Base-by-base conservation (phyloP, 92 coral and sea anemone genomes). In the Actinernus sp. region DNA sequence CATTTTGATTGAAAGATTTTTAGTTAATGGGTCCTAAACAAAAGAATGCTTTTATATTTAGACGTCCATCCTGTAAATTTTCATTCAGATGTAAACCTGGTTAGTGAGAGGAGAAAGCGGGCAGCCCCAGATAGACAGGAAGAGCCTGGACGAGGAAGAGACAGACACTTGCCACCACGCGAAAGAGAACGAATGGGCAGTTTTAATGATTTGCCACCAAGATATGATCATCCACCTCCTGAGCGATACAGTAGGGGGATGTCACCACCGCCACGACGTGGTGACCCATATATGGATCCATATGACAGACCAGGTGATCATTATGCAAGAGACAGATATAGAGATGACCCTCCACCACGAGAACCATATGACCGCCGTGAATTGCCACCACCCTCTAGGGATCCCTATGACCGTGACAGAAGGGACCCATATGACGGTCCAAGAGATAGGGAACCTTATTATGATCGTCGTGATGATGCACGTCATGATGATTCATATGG, bases 71-170 rank as follows among this genome's bases (percentile, higher is more conserved):
- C 19, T 45, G 52, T 45, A 7, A 45, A 45, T 58, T 51, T 37
- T 13, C 26, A 12, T 62, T 56, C 73, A 95, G 99, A 95, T 87
- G 99, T 95, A 4, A 92, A 95, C 79, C 80, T 95, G 66, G 99
- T 97, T 57, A 86, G 90, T 45, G 99, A 95, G 8, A 79, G 97
- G 60, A 75, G 83, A 78, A 95, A 78, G 55, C 52, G 52, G 7
- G 65, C 50, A 24, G 39, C 52, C 2, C 86, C 71, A 2, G 71
- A 76, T 36, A 65, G 79, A 21, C 50, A 65, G 34, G 14, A 19
- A 55, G 53, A 52, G 25, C 31, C 27, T 31, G 76, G 68, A 18
- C 46, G 80, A 61, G 80, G 69, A 17, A 71, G 91, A 73, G 73
- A 73, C 19, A 76, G 95, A 55, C 74, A 48, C 44, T 64, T 72